These are phyloP conservation scores for Polyommatus iphigenia DNA, from an alignment of 2,888 invertebrate genomes.

Conservation along the genomic window DNA sequence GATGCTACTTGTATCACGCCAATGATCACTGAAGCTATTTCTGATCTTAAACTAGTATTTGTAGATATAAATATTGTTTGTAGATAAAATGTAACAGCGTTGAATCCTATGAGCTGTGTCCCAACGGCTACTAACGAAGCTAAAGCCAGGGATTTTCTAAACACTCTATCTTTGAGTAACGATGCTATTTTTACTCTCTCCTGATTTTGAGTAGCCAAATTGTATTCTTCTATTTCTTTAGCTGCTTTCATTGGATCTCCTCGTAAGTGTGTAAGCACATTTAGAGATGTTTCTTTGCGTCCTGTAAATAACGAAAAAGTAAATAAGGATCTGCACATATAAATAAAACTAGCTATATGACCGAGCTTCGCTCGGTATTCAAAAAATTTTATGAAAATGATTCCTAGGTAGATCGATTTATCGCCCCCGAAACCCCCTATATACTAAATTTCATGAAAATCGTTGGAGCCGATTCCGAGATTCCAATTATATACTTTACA, in stretches of 20 bases:
- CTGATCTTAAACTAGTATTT: slow-evolving; percentile 51
- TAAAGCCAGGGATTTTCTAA: slow-evolving; percentile 45
- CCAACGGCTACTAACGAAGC: slow-evolving; percentile 42
- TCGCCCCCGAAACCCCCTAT: too few relatives aligned
- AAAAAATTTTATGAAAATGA: too few relatives aligned
- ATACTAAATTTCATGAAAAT: too few relatives aligned
- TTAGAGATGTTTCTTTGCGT: slow-evolving; percentile 10
- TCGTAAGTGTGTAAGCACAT: slow-evolving; percentile 26
- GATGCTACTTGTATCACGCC: slow-evolving; percentile 54
- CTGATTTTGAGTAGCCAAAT: slow-evolving; percentile 36
- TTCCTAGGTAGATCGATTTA: too few relatives aligned
- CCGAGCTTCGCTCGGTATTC: too few relatives aligned
- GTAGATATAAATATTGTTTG: slow-evolving; percentile 57
- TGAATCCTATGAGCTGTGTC: slow-evolving; percentile 50
- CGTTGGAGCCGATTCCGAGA: too few relatives aligned
- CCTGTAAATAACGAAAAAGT: neutral
- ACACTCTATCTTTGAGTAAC: slow-evolving; percentile 44
- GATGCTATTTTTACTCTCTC: slow-evolving; percentile 36
- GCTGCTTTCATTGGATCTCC: neutral
- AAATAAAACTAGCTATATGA: too few relatives aligned
- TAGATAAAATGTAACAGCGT: slow-evolving; percentile 53
- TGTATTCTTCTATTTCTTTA: slow-evolving; percentile 54
- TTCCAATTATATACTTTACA: too few relatives aligned
- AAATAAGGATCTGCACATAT: neutral
- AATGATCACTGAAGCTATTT: slow-evolving; percentile 52